phyloP scores from a whole-genome alignment of 1,140 invertebrate species.

The Camponotus vicinus region DNA sequence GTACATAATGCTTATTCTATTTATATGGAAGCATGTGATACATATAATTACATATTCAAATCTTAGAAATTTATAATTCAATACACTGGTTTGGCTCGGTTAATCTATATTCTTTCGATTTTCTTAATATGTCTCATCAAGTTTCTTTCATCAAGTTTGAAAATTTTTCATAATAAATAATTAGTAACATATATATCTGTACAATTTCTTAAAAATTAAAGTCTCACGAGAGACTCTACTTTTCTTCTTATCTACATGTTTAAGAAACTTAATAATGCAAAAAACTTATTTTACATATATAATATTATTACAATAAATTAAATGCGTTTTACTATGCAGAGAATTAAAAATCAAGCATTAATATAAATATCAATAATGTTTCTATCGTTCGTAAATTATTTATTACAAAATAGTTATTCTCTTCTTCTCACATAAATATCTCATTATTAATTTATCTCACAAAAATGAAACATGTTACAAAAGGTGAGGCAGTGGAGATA shows the following conservation, averaged over 20 bases:
- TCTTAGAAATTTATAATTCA: background rate
- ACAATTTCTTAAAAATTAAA: constrained; percentile 41
- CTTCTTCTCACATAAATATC: background rate
- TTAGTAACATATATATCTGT: background rate
- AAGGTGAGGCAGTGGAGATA: constrained; percentile 19
- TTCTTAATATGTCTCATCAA: too few relatives aligned
- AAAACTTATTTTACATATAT: background rate
- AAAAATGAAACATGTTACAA: background rate
- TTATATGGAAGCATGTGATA: constrained; percentile 25
- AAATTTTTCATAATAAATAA: background rate
- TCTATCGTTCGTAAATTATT: background rate
- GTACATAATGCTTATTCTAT: constrained; percentile 17
- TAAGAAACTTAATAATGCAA: background rate
- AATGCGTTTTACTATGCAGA: background rate
- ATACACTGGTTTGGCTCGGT: background rate
- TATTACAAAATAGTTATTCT: background rate
- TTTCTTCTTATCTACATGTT: background rate
- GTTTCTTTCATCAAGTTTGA: too few relatives aligned
- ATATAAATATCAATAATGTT: background rate
- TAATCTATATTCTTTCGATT: background rate
- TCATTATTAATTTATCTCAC: background rate
- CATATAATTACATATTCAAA: constrained; percentile 23
- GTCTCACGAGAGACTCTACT: background rate
- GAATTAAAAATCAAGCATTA: constrained; percentile 17
- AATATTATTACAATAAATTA: background rate